A percentile compares a stretch with the other conserved stretches of the same genome.
These are phyloP conservation scores for Lateolabrax maculatus DNA, from an alignment of 2,797 vertebrate species.

Conservation along the genomic window DNA sequence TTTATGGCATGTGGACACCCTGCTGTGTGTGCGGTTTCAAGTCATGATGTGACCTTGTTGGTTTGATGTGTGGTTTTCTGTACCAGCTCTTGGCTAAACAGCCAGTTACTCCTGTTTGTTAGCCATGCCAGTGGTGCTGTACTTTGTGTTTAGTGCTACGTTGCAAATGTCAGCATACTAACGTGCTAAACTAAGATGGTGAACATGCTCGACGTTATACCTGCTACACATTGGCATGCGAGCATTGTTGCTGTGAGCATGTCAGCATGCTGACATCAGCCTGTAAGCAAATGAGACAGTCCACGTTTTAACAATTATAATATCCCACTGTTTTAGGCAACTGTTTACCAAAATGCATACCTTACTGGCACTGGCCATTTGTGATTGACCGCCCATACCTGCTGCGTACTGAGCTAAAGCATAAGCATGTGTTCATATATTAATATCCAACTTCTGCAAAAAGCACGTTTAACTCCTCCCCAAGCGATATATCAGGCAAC, in stretches of 20 bases:
- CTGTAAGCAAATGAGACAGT: neutral
- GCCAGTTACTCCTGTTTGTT: neutral
- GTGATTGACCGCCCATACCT: neutral
- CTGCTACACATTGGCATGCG: neutral
- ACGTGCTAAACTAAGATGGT: neutral
- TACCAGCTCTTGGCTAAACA: neutral
- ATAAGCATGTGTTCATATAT: neutral
- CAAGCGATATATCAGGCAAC: neutral
- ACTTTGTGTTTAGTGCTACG: neutral
- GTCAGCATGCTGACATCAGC: neutral
- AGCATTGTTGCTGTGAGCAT: neutral
- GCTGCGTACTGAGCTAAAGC: neutral
- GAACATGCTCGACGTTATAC: too few relatives aligned
- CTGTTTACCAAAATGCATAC: neutral
- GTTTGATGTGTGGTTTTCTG: neutral
- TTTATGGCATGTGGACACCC: neutral
- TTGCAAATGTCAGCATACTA: neutral
- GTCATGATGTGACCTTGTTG: neutral
- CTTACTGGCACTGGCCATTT: neutral
- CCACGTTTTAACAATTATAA: neutral
- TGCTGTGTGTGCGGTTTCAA: neutral
- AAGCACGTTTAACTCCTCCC: neutral
- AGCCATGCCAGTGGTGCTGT: neutral
- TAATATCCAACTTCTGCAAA: neutral
- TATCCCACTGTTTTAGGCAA: neutral